phyloP scores from a whole-genome alignment of 2,888 invertebrate species.

The Endomychus coccineus region DNA sequence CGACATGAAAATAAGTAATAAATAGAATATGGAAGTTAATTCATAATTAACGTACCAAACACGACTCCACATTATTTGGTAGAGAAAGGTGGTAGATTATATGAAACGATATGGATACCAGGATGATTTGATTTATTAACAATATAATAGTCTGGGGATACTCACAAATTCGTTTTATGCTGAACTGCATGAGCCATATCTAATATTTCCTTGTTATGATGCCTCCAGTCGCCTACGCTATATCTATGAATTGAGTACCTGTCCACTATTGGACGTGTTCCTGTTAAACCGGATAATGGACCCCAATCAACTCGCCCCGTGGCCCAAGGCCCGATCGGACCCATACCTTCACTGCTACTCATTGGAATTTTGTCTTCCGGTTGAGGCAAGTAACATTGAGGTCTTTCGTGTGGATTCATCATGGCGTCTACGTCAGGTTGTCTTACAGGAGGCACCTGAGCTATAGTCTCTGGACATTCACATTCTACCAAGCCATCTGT shows the following conservation, averaged over 20 bases:
- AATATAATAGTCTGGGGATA: conserved; percentile 8
- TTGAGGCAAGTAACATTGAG: conserved; percentile 52
- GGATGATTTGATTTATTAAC: no score
- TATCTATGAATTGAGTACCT: conserved; percentile 68
- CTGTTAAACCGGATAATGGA: conserved; percentile 60
- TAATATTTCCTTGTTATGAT: conserved; percentile 36
- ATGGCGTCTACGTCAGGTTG: conserved; percentile 5
- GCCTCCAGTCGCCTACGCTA: conserved; percentile 66
- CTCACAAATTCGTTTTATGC: conserved; percentile 37
- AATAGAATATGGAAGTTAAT: no score
- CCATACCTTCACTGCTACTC: conserved; percentile 42
- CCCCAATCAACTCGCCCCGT: conserved; percentile 70
- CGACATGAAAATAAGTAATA: no score
- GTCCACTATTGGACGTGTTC: conserved; percentile 66
- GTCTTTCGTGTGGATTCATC: conserved; percentile 17
- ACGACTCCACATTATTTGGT: no score
- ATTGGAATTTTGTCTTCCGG: conserved; percentile 44
- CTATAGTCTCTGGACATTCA: conserved; percentile 5
- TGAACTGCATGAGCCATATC: conserved; percentile 34
- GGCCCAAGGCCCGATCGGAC: conserved; percentile 57
- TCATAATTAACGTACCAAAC: no score
- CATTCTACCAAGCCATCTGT: conserved; percentile 2
- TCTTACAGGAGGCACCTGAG: conserved; percentile 4
- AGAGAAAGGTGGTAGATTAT: no score
- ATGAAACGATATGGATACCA: no score